These are phyloP conservation scores for Littorina saxatilis DNA, from an alignment of 1,140 invertebrate species.

Conservation along the genomic window DNA sequence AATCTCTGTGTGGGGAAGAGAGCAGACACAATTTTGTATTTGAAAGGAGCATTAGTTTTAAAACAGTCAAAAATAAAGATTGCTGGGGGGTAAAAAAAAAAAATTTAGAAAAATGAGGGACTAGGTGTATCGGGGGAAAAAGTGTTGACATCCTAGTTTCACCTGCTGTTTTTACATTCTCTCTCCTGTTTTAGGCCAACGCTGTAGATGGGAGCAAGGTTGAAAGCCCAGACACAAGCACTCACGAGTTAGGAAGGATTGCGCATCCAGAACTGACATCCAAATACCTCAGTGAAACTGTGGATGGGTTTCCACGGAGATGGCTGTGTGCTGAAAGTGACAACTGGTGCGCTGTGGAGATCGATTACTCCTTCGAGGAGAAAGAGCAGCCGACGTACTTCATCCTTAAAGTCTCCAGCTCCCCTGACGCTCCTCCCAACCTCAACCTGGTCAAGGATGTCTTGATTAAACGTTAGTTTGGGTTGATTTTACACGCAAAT, in stretches of 20 bases:
- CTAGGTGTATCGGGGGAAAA: too few species aligned
- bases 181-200: too few species aligned
- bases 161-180: too few species aligned
- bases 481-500: too few species aligned
- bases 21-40: too few species aligned
- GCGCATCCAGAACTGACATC: background rate
- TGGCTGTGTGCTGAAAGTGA: conserved; percentile 53
- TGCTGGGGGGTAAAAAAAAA: conserved; percentile 37
- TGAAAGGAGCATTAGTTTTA: background rate
- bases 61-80: background rate
- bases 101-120: too few species aligned
- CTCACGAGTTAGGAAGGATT: too few species aligned
- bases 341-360: conserved; percentile 49
- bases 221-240: too few species aligned
- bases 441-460: background rate
- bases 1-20: too few species aligned
- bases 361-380: conserved; percentile 54
- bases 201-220: too few species aligned
- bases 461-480: conserved; percentile 15
- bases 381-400: conserved; percentile 49
- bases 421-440: conserved; percentile 43
- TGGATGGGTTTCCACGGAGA: conserved; percentile 42
- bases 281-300: background rate
- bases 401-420: conserved; percentile 48
- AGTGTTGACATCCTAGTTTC: too few species aligned